Conservation (phyloP, 2,888 invertebrate species). For the Drosophila aldrichi region DNA sequence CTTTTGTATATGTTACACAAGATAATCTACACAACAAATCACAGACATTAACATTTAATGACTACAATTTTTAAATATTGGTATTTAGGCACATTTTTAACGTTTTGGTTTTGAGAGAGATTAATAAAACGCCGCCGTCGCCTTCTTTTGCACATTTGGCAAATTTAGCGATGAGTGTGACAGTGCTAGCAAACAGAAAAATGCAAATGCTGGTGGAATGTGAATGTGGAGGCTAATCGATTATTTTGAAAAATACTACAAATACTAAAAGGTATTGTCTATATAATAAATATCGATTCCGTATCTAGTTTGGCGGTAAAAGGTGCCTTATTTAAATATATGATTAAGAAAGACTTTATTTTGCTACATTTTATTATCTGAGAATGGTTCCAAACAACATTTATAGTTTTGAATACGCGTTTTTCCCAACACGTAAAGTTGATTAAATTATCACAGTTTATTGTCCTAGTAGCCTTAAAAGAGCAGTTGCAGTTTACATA, state of each 20-base stretch:
- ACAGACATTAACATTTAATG: constrained; percentile 3
- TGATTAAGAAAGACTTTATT: neutral
- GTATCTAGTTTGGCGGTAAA: constrained; percentile 2
- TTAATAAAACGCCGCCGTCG: constrained; percentile 12
- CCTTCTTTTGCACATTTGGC: constrained; percentile 56
- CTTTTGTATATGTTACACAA: constrained; percentile 9
- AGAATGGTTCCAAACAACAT: neutral
- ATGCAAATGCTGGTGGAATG: constrained; percentile 1
- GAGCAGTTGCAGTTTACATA: neutral
- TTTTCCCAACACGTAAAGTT: neutral
- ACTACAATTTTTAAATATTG: neutral
- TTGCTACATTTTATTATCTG: neutral
- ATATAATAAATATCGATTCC: constrained; percentile 14
- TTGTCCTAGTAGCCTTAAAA: constrained; percentile 46
- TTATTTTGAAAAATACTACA: constrained; percentile 5
- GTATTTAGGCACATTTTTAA: constrained; percentile 24
- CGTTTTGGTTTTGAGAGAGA: neutral
- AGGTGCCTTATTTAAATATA: neutral
- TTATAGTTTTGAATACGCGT: neutral
- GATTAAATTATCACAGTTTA: constrained; percentile 46
- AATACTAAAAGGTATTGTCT: constrained; percentile 7
- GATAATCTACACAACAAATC: neutral
- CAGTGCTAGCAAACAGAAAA: constrained; percentile 19
- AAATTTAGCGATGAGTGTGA: constrained; percentile 43
- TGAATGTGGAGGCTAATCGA: constrained; percentile 10